Base-by-base conservation (phyloP, 2,797 vertebrate species). In the Luscinia luscinia region DNA sequence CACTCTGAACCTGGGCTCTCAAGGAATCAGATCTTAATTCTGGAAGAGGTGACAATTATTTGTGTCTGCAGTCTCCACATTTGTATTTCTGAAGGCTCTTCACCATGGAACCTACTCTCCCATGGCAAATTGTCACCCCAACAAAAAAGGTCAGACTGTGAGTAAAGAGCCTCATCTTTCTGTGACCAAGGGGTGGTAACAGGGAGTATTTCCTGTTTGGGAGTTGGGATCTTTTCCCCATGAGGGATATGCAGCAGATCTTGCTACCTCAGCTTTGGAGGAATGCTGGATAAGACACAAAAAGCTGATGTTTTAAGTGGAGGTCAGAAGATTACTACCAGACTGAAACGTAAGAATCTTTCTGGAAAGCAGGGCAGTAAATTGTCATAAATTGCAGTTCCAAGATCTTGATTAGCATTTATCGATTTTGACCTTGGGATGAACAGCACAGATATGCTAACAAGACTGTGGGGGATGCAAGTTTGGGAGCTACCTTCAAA, bases 181-280 rank as follows among this genome's bases (percentile, higher is more conserved):
- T 67, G 43, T 26, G 63, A 38, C 21, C 0, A 0, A 36, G 12
- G 34, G 5, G 9, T 13, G 2, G 10, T 21, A 21, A 62, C 12
- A 27, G 41, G 59, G 12, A 27, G 15, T 36, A 23, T 9, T 32
- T 61, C 51, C 12, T 43, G 15, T 41, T 32, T 6, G 8, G 62
- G 57, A 54, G 15, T 0, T 28, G 32, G 19, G 69, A 20, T 3
- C 20, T 18, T 78, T 81, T 68, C 57, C 38, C 3, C 12, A 2
- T 18, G 32, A 61, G 38, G 34, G 24, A 18, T n/a, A 9, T 9
- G 17, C 54, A 52, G 20, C 18, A 77, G 32, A 18, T 40, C 7
- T 8, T 32, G 36, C 38, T 58, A 8, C 46, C 14, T 17, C 22
- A 73, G 41, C 82, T 79, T 61, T 51, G 63, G 34, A 54, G 8